Conservation (phyloP, 2,888 invertebrate species). For the Tetragonisca angustula region DNA sequence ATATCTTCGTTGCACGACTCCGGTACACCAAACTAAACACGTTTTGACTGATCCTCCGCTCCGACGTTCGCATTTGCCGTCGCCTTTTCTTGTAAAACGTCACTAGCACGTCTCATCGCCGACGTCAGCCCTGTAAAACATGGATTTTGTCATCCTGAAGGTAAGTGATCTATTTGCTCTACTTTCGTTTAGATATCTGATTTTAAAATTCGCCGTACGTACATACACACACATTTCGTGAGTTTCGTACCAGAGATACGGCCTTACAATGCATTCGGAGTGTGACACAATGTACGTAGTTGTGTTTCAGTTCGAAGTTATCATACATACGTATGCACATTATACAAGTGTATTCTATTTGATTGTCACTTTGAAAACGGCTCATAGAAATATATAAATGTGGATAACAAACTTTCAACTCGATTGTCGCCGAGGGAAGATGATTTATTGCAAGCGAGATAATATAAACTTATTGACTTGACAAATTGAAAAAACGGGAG, state of each 20-base stretch:
- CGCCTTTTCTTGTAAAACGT: slow-evolving; percentile 16
- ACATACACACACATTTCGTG: background rate
- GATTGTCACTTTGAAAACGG: background rate
- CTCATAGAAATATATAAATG: background rate
- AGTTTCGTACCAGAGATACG: background rate
- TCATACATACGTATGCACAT: background rate
- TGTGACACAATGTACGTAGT: background rate
- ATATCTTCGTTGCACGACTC: background rate
- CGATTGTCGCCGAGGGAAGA: background rate
- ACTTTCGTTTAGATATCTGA: background rate
- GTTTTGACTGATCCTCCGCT: background rate
- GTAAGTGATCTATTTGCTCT: slow-evolving; percentile 53
- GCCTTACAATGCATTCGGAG: background rate
- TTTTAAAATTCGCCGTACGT: background rate
- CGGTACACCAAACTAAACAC: background rate
- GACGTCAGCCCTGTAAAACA: slow-evolving; percentile 53
- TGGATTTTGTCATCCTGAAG: slow-evolving; percentile 79
- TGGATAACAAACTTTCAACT: background rate
- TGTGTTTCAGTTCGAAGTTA: background rate
- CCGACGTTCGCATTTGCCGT: slow-evolving; percentile 7
- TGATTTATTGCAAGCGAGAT: background rate
- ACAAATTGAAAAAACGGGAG: background rate
- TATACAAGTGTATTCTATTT: background rate
- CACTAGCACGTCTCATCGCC: slow-evolving; percentile 13
- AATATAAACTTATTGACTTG: background rate